Percentiles rank a stretch among this genome's conserved stretches.
Conservation (phyloP, 2,113 vertebrate species). For the Panurus biarmicus region DNA sequence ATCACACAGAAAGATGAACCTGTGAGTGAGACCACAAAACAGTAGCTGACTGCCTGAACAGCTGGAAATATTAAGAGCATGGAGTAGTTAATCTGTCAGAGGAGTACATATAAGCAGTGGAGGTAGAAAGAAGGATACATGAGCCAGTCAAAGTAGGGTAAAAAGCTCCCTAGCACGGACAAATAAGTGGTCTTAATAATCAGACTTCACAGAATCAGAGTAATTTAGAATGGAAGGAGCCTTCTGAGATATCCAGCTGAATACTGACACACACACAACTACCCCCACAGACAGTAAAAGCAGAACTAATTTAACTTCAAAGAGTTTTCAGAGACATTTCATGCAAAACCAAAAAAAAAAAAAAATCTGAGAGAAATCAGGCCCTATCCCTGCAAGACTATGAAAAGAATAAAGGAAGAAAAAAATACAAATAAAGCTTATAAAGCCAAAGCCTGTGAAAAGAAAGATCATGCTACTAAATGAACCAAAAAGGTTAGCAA, state of each 20-base stretch:
- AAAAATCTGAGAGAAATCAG: fast-evolving
- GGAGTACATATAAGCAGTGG: not conserved
- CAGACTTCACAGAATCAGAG: not conserved
- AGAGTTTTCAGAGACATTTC: not conserved
- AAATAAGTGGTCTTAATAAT: not conserved
- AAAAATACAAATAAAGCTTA: not conserved
- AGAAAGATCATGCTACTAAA: not conserved
- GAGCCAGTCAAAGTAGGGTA: not conserved
- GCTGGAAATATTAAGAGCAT: not conserved
- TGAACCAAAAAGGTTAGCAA: not conserved
- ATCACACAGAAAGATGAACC: not conserved
- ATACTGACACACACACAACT: not conserved
- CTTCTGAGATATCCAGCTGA: not conserved
- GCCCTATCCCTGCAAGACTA: not conserved
- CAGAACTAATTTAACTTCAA: not conserved
- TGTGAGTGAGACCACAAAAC: not conserved
- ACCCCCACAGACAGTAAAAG: not conserved
- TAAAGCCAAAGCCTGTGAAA: not conserved
- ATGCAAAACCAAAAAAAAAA: not conserved
- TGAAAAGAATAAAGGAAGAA: not conserved
- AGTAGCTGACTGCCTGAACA: not conserved
- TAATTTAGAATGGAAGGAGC: not conserved
- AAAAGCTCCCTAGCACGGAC: not conserved
- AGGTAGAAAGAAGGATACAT: not conserved
- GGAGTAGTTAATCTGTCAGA: not conserved